Evolutionary conservation across 2,888 invertebrate species (phyloP), one percentile per base, ranked within the genome.

Genomic region (Drosophila merina): DNA sequence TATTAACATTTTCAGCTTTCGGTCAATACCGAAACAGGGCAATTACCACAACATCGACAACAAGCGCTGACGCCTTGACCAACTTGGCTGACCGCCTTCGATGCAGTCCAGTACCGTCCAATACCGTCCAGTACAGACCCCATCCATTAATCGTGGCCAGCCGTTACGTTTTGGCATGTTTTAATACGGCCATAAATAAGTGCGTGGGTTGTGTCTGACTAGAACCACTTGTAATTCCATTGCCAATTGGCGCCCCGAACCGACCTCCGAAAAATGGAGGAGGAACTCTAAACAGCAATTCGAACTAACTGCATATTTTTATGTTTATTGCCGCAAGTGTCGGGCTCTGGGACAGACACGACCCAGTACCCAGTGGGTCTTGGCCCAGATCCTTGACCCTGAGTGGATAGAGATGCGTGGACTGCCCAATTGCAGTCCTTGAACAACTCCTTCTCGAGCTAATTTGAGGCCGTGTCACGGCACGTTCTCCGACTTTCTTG

Each of bases 31-130:
- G 42, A 64, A 60, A 59, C 78, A 74, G 58, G 67, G 76, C 84
- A 84, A 84, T 81, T 86, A 84, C 86, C 77, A 76, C 82, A 82
- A 77, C 82, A 82, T 82, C 80, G 79, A 71, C 73, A 49, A 44
- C 73, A 42, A 42, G 49, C 48, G 64, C 33, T 42, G 44, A 38
- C 52, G 78, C 81, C 86, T 79, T 78, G 84, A 69, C 76, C 80
- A 76, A 80, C 54, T 73, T 59, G 62, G 38, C 51, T 4, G n/a
- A 51, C 49, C 48, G 45, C 58, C 59, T 66, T 36, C 14, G 58
- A 40, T 58, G 58, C 58, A 55, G 44, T 44, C 55, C 58, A 55
- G 44, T 44, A 51, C 47, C 28, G 28, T 28, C 28, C 28, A 33
- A 48, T 20, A 47, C n/a, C 52, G 36, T 36, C 36, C 36, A 36